phyloP scores from a whole-genome alignment of 2,797 vertebrate species.

The Prionace glauca region DNA sequence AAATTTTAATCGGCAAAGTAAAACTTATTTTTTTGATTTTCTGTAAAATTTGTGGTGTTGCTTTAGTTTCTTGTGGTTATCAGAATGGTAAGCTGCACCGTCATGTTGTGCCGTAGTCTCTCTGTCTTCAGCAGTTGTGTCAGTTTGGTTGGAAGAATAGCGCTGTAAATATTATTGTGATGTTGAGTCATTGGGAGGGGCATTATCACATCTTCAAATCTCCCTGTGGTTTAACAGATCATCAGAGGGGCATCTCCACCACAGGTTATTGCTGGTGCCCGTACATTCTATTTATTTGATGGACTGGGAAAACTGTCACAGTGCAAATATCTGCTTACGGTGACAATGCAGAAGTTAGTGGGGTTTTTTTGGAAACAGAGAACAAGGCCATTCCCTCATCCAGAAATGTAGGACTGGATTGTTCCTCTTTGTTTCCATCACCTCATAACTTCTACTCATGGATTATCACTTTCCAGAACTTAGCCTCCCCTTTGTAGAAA shows the following conservation, averaged over 20 bases:
- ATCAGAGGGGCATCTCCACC: not conserved
- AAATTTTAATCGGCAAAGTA: not conserved
- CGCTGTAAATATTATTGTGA: not conserved
- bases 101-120: not conserved
- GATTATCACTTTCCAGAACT: too few species aligned
- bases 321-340: not conserved
- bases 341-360: not conserved
- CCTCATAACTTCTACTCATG: too few species aligned
- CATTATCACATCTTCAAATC: not conserved
- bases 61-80: not conserved
- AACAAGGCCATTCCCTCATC: not conserved
- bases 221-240: not conserved
- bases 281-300: not conserved
- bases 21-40: not conserved
- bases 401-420: not conserved
- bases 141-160: not conserved
- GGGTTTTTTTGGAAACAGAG: not conserved
- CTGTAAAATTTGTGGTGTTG: too few species aligned
- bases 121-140: not conserved
- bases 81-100: not conserved
- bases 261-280: not conserved
- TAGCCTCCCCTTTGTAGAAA: too few species aligned
- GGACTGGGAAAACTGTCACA: not conserved
- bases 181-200: not conserved
- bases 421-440: not conserved